Conservation (phyloP, 1,140 invertebrate species). For the Drosophila rufa region DNA sequence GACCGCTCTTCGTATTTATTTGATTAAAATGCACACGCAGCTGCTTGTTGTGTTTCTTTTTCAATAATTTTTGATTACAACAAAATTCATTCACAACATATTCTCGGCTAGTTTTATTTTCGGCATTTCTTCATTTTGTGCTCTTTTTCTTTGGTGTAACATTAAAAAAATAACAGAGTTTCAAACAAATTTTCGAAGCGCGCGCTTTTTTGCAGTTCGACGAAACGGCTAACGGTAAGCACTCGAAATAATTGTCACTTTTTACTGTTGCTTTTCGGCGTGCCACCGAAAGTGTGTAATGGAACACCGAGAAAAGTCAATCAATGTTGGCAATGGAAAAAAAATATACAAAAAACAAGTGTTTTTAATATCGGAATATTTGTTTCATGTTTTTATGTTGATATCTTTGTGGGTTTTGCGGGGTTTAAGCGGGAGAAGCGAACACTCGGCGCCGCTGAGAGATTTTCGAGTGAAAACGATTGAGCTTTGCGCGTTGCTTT, state of each 20-base stretch:
- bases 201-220: conserved; percentile 19
- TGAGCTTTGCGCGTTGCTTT: background rate
- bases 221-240: conserved; percentile 1
- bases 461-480: conserved; percentile 6
- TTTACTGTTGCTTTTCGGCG: background rate
- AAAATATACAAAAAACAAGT: background rate
- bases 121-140: conserved; percentile 9
- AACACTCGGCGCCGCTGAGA: background rate
- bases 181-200: conserved; percentile 1
- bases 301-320: too few relatives aligned
- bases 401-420: background rate
- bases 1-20: conserved; percentile 32
- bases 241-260: conserved; percentile 2
- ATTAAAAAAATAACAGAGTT: conserved; percentile 26
- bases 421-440: background rate
- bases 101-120: conserved; percentile 35
- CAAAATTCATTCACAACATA: conserved; percentile 48
- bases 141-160: conserved; percentile 1
- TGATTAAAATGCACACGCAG: conserved; percentile 31
- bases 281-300: too few relatives aligned
- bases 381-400: background rate
- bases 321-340: background rate
- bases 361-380: conserved; percentile 2
- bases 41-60: conserved; percentile 5
- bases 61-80: background rate